Conservation (phyloP, 2,888 invertebrate genomes). For the Rotaria magnacalcarata region DNA sequence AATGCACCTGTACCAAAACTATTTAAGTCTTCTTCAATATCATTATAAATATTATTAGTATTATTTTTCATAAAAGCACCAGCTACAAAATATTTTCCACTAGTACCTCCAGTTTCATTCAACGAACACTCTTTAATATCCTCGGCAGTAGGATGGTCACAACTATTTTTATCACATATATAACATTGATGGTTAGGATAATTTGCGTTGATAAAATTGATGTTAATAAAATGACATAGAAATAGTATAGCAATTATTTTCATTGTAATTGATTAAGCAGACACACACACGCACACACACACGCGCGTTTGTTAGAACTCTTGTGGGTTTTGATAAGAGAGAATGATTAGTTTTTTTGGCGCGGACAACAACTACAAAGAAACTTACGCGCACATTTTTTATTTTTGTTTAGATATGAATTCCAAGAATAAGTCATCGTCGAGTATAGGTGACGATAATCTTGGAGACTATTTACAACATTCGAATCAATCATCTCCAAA, state of each 20-base stretch:
- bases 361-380: neutral
- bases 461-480: neutral
- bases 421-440: neutral
- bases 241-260: neutral
- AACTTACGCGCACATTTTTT: neutral
- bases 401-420: neutral
- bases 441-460: neutral
- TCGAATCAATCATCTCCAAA: neutral
- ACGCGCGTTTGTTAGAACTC: neutral
- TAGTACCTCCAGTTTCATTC: neutral
- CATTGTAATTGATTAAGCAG: neutral
- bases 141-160: neutral
- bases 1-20: too few species aligned
- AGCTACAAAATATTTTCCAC: neutral
- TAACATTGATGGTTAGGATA: neutral
- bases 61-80: neutral
- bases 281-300: too few species aligned
- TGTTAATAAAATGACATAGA: neutral
- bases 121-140: neutral
- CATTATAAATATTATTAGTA: neutral
- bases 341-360: neutral
- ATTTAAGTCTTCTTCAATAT: too few species aligned
- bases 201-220: neutral
- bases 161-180: neutral
- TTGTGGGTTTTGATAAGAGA: neutral